phyloP scores from a whole-genome alignment of 2,888 invertebrate genomes.

The Aphrophora alni region DNA sequence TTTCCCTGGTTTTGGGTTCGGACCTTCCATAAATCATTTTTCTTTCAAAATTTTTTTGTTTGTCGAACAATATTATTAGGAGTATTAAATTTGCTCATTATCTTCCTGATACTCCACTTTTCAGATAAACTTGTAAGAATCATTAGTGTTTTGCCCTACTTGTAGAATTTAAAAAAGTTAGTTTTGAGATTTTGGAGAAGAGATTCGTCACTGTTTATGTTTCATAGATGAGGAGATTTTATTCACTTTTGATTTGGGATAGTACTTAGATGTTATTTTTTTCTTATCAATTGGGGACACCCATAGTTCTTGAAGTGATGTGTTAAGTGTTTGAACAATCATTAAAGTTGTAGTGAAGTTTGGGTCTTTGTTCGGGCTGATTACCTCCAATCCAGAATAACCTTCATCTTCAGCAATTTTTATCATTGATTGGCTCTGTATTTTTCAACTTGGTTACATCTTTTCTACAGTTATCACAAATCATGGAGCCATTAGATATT shows the following conservation, averaged over 20 bases:
- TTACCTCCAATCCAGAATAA: neutral
- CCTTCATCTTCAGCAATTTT: slow-evolving; percentile 7
- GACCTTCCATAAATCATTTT: slow-evolving; percentile 23
- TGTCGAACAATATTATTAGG: slow-evolving; percentile 20
- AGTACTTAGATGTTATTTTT: slow-evolving; percentile 15
- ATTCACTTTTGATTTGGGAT: neutral
- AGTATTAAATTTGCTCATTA: slow-evolving; percentile 24
- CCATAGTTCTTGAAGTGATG: slow-evolving; percentile 19
- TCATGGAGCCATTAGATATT: neutral
- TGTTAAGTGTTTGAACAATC: neutral
- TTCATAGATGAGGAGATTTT: slow-evolving; percentile 18
- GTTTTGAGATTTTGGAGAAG: slow-evolving; percentile 38
- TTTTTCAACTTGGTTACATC: slow-evolving; percentile 16
- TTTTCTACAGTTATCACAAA: neutral
- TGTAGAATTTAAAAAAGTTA: slow-evolving; percentile 30
- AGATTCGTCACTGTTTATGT: slow-evolving; percentile 14
- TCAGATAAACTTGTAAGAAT: slow-evolving; percentile 26
- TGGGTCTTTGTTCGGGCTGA: neutral
- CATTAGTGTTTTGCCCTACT: slow-evolving; percentile 17
- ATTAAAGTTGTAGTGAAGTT: neutral
- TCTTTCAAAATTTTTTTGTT: slow-evolving; percentile 15
- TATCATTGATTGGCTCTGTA: neutral
- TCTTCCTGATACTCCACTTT: slow-evolving; percentile 18
- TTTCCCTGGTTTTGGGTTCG: slow-evolving; percentile 26
- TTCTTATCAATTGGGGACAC: slow-evolving; percentile 14